These are phyloP conservation scores for Cettia cetti DNA, from an alignment of 2,113 vertebrate species.

Conservation along the genomic window DNA sequence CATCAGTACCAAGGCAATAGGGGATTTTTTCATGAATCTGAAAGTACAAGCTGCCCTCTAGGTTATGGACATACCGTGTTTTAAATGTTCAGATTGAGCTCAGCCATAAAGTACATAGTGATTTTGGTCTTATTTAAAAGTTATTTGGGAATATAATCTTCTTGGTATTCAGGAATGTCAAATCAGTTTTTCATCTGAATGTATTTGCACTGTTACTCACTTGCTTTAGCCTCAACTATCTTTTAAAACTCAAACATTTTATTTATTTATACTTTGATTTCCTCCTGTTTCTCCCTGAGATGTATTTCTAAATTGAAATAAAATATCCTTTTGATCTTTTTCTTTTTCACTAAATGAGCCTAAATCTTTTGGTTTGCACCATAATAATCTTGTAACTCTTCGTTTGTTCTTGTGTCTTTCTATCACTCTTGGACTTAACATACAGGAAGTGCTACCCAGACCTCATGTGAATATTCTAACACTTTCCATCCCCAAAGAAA, in stretches of 20 bases:
- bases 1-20: neutral
- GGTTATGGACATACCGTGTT: neutral
- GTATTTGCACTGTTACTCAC: neutral
- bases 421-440: neutral
- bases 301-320: neutral
- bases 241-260: neutral
- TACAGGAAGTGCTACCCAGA: neutral
- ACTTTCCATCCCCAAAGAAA: neutral
- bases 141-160: neutral
- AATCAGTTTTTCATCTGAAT: neutral
- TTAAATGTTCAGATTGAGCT: neutral
- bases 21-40: neutral
- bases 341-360: neutral
- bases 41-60: neutral
- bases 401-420: neutral
- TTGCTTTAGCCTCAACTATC: neutral
- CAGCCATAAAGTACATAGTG: neutral
- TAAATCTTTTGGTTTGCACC: neutral
- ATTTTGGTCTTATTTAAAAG: neutral
- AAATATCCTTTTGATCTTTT: rapidly evolving
- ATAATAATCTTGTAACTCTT: neutral
- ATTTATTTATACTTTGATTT: neutral
- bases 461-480: neutral
- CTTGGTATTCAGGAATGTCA: neutral
- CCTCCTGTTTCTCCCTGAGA: neutral